Evolutionary conservation across 2,113 vertebrate species (phyloP).

Genomic region (Isichthys henryi): DNA sequence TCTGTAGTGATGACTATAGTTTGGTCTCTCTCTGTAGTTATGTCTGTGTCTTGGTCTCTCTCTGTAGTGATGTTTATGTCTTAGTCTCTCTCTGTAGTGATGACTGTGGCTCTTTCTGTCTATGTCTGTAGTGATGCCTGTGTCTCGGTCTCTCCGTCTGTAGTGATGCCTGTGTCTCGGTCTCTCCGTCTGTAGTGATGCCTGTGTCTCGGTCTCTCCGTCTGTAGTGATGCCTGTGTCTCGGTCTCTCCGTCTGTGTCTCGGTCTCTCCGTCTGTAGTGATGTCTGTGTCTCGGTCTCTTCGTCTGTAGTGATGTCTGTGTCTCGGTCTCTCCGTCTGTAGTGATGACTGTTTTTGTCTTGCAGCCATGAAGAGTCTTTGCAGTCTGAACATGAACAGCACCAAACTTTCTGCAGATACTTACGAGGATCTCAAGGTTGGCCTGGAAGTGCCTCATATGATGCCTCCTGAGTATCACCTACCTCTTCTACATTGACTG

Average conservation of each 20-base stretch:
- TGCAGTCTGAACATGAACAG: conserved; percentile 99
- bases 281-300: conserved; percentile 17
- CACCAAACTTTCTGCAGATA: conserved; percentile 97
- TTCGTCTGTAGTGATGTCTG: neutral
- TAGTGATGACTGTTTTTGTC: neutral
- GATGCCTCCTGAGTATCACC: neutral
- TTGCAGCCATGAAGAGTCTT: conserved; percentile 93
- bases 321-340: neutral
- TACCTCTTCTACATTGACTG: neutral
- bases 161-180: neutral
- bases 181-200: neutral
- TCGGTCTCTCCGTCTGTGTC: too few relatives aligned
- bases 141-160: neutral
- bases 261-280: too few relatives aligned
- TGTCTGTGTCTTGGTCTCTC: too few relatives aligned
- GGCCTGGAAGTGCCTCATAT: neutral
- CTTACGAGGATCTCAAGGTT: conserved; percentile 98
- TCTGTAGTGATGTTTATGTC: too few relatives aligned
- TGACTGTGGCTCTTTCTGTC: neutral
- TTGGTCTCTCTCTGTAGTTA: too few relatives aligned
- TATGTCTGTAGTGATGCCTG: neutral
- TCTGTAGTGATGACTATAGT: neutral
- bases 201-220: neutral
- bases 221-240: neutral
- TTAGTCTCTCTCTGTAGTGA: neutral